These are phyloP conservation scores for Andricus quercusramuli DNA, from an alignment of 2,888 invertebrate species.

Conservation along the genomic window DNA sequence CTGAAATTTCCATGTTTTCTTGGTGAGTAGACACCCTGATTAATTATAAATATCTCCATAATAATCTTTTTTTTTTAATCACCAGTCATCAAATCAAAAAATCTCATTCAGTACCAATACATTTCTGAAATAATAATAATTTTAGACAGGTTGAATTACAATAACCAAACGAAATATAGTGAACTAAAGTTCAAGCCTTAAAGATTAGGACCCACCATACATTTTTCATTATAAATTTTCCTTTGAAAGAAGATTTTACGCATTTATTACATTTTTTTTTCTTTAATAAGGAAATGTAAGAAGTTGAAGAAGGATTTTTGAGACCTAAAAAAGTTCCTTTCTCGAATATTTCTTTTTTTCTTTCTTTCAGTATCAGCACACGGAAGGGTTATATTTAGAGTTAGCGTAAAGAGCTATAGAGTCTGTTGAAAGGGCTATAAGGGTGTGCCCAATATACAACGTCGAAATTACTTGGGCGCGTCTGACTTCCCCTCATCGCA, in stretches of 20 bases:
- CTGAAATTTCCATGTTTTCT: too few relatives aligned
- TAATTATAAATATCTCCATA: too few relatives aligned
- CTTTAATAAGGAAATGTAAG: background rate
- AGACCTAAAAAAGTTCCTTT: background rate
- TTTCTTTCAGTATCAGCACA: background rate
- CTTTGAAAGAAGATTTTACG: background rate
- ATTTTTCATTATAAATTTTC: background rate
- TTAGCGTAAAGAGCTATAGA: background rate
- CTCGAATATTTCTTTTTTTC: conserved; percentile 3
- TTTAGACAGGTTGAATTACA: too few relatives aligned
- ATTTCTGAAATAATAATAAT: too few relatives aligned
- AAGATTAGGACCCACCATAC: too few relatives aligned
- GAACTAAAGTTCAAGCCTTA: too few relatives aligned
- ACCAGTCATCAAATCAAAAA: too few relatives aligned
- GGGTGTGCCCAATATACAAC: conserved; percentile 54
- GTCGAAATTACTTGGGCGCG: conserved; percentile 57
- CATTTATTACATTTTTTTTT: background rate
- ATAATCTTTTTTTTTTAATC: too few relatives aligned
- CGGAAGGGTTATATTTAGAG: conserved; percentile 28
- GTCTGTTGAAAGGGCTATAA: conserved; percentile 37
- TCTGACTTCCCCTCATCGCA: conserved; percentile 50
- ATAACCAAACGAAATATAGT: too few relatives aligned
- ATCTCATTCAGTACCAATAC: too few relatives aligned
- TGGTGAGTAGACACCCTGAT: too few relatives aligned
- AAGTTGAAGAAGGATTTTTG: background rate